Conservation (phyloP, 2,888 invertebrate species). For the Bombylius major region DNA sequence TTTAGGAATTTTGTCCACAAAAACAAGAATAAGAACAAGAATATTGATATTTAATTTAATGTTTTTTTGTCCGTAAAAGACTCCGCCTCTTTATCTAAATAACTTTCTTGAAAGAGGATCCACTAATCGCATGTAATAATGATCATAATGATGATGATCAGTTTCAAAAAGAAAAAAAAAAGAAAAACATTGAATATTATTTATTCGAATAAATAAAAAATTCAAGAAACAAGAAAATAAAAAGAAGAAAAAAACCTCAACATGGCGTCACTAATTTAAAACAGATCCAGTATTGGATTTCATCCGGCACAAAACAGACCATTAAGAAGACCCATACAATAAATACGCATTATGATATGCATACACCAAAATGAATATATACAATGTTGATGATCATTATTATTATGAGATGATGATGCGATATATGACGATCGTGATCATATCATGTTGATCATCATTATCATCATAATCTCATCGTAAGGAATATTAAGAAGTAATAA, state of each 20-base stretch:
- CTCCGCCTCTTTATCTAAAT: no score
- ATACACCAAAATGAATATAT: no score
- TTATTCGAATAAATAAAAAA: neutral
- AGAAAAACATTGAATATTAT: neutral
- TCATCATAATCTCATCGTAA: no score
- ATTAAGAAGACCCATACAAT: neutral
- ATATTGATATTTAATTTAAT: no score
- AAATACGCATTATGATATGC: neutral
- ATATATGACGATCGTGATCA: neutral
- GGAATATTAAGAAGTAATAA: no score
- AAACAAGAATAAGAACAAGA: no score
- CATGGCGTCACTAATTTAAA: constrained; percentile 13
- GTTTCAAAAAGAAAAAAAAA: neutral
- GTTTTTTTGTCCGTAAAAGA: no score
- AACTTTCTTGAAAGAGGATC: no score
- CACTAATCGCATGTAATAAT: neutral
- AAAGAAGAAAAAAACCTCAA: neutral
- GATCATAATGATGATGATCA: neutral
- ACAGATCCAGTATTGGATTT: constrained; percentile 13
- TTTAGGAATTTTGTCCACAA: no score
- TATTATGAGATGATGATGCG: neutral
- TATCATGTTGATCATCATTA: no score
- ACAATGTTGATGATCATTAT: no score
- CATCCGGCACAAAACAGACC: neutral
- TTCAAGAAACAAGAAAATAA: neutral